phyloP scores from a whole-genome alignment of 35 echinoderm and acorn worm species.

The Amphiura filiformis region DNA sequence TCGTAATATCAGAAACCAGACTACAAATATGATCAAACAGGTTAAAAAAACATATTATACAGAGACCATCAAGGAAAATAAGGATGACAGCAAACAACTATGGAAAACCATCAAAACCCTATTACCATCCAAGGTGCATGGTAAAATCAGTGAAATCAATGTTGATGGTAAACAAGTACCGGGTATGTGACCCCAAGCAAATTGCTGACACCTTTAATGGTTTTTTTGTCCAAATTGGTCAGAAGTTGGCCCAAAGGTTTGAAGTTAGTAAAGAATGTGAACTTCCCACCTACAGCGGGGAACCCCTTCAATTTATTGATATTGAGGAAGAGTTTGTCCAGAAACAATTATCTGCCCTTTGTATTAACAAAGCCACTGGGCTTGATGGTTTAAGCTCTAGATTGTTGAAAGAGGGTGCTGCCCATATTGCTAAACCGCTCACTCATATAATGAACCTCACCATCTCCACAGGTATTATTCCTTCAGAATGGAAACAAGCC shows the following conservation, averaged over 20 bases:
- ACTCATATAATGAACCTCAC: constrained; percentile 32
- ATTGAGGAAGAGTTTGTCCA: constrained; percentile 17
- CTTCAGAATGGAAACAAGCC: constrained; percentile 24
- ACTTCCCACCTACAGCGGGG: neutral
- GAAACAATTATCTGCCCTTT: neutral
- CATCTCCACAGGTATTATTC: neutral
- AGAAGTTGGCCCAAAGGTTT: neutral
- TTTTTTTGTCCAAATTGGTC: neutral
- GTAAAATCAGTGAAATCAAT: neutral
- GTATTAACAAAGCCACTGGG: neutral
- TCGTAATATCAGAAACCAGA: neutral
- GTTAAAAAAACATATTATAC: constrained; percentile 29
- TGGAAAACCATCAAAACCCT: constrained; percentile 27
- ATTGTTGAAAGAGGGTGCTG: neutral
- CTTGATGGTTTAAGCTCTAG: neutral
- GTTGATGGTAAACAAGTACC: neutral
- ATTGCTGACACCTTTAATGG: constrained; percentile 13
- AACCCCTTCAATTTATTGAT: neutral
- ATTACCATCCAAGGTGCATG: neutral
- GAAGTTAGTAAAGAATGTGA: neutral
- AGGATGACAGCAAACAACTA: neutral
- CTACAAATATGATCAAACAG: constrained; percentile 22
- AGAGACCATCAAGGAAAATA: neutral
- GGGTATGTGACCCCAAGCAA: neutral
- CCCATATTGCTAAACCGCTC: neutral